Evolutionary conservation across 2,113 vertebrate species (phyloP).

Genomic region (Urocolius indicus): DNA sequence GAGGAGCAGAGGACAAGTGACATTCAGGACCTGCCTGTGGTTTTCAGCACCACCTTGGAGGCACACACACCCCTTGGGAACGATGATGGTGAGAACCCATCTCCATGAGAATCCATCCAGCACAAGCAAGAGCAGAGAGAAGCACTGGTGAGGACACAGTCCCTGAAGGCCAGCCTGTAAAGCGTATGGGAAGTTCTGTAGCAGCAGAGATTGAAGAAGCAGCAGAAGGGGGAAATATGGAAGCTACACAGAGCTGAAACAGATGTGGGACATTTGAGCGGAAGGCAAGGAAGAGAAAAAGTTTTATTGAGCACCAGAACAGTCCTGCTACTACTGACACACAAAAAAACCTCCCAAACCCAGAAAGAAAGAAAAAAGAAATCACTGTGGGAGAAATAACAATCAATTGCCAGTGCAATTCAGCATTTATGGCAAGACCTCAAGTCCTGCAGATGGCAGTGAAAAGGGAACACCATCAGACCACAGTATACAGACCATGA

Average conservation of each 20-base stretch:
- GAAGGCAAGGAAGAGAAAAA: neutral
- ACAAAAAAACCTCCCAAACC: neutral
- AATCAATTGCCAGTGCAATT: neutral
- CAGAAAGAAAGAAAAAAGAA: neutral
- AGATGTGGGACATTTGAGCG: neutral
- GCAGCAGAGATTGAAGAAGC: neutral
- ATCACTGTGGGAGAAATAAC: neutral
- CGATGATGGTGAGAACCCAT: neutral
- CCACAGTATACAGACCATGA: neutral
- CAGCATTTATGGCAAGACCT: neutral
- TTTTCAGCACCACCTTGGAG: neutral
- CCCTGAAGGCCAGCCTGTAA: neutral
- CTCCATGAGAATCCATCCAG: neutral
- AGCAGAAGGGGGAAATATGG: neutral
- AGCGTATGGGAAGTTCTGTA: neutral
- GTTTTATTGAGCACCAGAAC: neutral
- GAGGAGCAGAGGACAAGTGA: neutral
- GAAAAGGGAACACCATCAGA: neutral
- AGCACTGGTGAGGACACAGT: neutral
- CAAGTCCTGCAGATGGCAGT: neutral
- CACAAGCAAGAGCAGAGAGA: neutral
- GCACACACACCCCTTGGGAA: neutral
- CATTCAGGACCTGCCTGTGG: neutral
- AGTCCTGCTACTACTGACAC: neutral
- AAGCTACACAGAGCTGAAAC: neutral